Base-by-base conservation (phyloP, 2,888 invertebrate genomes). In the Platyscelio sp. region DNA sequence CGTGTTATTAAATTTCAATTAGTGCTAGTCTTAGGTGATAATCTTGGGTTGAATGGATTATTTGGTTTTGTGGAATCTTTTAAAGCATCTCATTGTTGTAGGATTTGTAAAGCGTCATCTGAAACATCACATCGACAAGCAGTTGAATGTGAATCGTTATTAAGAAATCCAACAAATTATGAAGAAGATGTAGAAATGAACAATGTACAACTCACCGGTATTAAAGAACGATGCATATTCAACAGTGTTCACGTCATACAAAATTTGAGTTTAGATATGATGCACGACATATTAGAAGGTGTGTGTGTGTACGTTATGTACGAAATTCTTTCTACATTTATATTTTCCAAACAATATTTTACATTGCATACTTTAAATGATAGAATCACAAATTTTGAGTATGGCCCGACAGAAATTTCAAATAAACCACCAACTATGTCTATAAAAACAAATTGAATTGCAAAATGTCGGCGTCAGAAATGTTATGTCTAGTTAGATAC, bases 381-480 rank as follows among this genome's bases (percentile, higher is more conserved):
- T 1, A 58, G 65, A 38, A 54, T 83, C 6, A 15, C 67, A 27
- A 51, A 63, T 49, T 83, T 83, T 63, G 54, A 78, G 11, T 79
- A 29, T 6, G 75, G 75, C 15, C 3, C 56, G 18, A 40, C 24
- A 18, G 78, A 60, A 70, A 15, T 5, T 60, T 77, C 61, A 5
- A 83, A 68, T 54, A 72, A 54, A 56, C 83, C 74, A 22, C 67
- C 68, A 15, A 7, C 33, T 20, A 78, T 67, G 49, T 15, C 24
- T 20, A 38, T 49, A 68, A 65, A 58, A 71, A 56, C 27, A 49
- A 77, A 56, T 4, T 72, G 3, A 67, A 71, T 58, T 65, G 65
- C 6, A 83, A 78, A 84, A 77, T 83, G 51, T 85, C 86, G 6
- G 85, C 85, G 43, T 58, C 81, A n/a, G 85, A 86, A 82, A 86